These are phyloP conservation scores for Chrysodeixis includens DNA, from an alignment of 2,888 invertebrate genomes.

Conservation along the genomic window DNA sequence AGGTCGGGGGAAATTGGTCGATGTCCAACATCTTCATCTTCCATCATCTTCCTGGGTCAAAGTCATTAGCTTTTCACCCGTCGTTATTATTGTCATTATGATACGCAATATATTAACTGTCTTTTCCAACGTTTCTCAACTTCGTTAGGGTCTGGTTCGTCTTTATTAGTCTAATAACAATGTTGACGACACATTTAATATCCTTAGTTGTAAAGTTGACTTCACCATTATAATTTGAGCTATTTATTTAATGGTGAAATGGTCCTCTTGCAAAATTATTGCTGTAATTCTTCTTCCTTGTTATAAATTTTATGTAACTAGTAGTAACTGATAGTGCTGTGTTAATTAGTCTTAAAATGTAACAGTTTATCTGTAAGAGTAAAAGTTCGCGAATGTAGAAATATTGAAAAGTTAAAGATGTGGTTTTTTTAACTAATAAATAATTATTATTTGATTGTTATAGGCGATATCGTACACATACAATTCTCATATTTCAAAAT, in stretches of 20 bases:
- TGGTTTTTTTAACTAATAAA: too few relatives aligned
- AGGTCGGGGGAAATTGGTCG: too few relatives aligned
- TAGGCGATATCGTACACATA: too few relatives aligned
- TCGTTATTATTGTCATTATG: neutral
- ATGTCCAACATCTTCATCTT: too few relatives aligned
- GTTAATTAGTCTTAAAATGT: neutral
- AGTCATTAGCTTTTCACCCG: too few relatives aligned
- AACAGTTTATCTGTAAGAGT: neutral
- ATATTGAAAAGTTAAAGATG: too few relatives aligned
- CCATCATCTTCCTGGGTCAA: too few relatives aligned
- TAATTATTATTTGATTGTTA: too few relatives aligned
- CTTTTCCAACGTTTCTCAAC: neutral
- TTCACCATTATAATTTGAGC: neutral
- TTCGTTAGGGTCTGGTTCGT: constrained; percentile 1
- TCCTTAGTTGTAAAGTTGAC: neutral
- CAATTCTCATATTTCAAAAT: too few relatives aligned
- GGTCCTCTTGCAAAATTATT: neutral
- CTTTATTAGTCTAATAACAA: neutral
- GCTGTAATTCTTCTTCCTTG: constrained; percentile 1
- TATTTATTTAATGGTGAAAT: constrained; percentile 3
- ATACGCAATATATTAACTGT: neutral
- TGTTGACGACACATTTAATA: constrained; percentile 8
- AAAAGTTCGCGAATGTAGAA: neutral
- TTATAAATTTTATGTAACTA: neutral
- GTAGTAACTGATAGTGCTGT: constrained; percentile 4